Conservation (phyloP, 2,888 invertebrate genomes). For the Dilophus febrilis region DNA sequence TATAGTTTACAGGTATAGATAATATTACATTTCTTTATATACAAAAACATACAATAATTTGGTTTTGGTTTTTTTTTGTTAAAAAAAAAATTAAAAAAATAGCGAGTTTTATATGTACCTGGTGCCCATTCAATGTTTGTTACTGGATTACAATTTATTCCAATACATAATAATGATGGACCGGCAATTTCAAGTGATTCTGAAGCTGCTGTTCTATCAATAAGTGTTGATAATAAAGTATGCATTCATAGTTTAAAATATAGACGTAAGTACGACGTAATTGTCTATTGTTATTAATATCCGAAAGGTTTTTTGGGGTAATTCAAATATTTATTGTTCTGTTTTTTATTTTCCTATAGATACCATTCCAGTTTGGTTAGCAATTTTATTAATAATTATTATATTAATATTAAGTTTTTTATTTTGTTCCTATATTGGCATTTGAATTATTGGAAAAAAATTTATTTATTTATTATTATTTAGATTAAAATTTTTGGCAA, state of each 20-base stretch:
- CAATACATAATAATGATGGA: slow-evolving; percentile 47
- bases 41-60: not conserved
- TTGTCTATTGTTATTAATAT: slow-evolving; percentile 6
- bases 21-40: not conserved
- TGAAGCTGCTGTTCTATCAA: slow-evolving; percentile 81
- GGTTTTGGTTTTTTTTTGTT: not conserved
- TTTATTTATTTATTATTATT: not conserved
- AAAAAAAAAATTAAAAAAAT: slow-evolving; percentile 10
- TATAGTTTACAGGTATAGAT: slow-evolving; percentile 67
- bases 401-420: slow-evolving; percentile 64
- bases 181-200: slow-evolving; percentile 54
- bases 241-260: slow-evolving; percentile 74
- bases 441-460: slow-evolving; percentile 33
- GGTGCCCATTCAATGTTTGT: slow-evolving; percentile 93
- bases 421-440: slow-evolving; percentile 67
- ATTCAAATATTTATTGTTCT: slow-evolving; percentile 2
- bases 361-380: slow-evolving; percentile 67
- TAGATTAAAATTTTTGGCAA: no score
- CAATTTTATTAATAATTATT: slow-evolving; percentile 53
- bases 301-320: not conserved
- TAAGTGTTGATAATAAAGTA: slow-evolving; percentile 89
- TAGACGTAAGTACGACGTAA: slow-evolving; percentile 42
- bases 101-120: slow-evolving; percentile 67
- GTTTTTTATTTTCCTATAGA: slow-evolving; percentile 38
- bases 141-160: slow-evolving; percentile 87